phyloP scores from a whole-genome alignment of 2,888 invertebrate species.

The Criorhina ranunculi region DNA sequence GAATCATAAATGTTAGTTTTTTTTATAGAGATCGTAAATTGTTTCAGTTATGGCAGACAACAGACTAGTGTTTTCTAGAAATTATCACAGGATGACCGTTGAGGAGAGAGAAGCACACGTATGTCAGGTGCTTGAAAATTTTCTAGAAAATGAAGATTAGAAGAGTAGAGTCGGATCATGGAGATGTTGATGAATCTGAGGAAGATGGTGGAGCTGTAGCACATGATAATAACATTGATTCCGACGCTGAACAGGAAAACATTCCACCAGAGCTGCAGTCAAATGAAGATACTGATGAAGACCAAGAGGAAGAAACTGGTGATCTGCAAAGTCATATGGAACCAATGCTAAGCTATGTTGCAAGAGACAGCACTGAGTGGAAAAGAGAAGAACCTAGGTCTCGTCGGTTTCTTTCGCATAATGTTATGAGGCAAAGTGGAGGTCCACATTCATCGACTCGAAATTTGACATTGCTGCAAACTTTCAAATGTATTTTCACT shows the following conservation, averaged over 20 bases:
- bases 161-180: no score
- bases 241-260: neutral
- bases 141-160: no score
- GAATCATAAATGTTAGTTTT: constrained; percentile 1
- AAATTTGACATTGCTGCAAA: neutral
- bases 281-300: neutral
- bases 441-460: neutral
- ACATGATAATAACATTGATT: neutral
- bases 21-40: constrained; percentile 12
- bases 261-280: neutral
- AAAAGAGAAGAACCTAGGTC: no score
- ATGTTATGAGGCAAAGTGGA: no score
- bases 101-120: no score
- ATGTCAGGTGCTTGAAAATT: no score
- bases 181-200: neutral
- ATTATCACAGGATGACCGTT: no score
- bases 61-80: constrained; percentile 8
- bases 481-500: no score
- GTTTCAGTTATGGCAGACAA: constrained; percentile 2
- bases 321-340: neutral
- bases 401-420: no score
- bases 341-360: no score
- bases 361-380: neutral
- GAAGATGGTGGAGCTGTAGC: no score
- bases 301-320: neutral